phyloP scores from a whole-genome alignment of 2,888 invertebrate species.

The Chymomyza amoena region DNA sequence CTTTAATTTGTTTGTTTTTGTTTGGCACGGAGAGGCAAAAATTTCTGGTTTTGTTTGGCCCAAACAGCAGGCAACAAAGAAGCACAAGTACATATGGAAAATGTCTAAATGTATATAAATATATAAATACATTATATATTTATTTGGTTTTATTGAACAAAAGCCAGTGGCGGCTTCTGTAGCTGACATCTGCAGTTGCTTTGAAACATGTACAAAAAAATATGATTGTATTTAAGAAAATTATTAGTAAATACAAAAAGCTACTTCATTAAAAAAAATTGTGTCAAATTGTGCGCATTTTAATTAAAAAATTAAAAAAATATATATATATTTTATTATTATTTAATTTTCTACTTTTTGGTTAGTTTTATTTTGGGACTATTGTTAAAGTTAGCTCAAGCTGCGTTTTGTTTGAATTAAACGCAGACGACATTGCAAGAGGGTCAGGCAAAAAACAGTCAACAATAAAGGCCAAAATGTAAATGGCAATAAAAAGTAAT shows the following conservation, averaged over 20 bases:
- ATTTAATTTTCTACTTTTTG: neutral
- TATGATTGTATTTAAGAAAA: neutral
- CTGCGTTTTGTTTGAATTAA: too few species aligned
- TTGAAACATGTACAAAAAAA: neutral
- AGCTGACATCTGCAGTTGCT: neutral
- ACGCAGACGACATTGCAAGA: neutral
- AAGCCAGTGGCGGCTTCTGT: neutral
- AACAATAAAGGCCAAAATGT: constrained; percentile 24
- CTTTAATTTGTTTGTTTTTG: neutral
- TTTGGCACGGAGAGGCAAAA: neutral
- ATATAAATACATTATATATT: neutral
- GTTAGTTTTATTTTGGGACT: neutral
- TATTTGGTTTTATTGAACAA: neutral
- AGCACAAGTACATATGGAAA: neutral
- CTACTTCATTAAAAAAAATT: neutral
- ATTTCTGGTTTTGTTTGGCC: neutral
- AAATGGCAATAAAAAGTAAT: constrained; percentile 30
- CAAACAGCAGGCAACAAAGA: neutral
- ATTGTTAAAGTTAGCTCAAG: neutral
- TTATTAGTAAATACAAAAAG: neutral
- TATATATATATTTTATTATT: too few species aligned
- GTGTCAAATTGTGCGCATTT: neutral
- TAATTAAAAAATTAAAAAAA: constrained; percentile 4
- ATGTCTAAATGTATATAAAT: neutral
- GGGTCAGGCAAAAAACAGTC: constrained; percentile 5